Conservation (phyloP, 1,140 invertebrate genomes). For the Delia radicum region DNA sequence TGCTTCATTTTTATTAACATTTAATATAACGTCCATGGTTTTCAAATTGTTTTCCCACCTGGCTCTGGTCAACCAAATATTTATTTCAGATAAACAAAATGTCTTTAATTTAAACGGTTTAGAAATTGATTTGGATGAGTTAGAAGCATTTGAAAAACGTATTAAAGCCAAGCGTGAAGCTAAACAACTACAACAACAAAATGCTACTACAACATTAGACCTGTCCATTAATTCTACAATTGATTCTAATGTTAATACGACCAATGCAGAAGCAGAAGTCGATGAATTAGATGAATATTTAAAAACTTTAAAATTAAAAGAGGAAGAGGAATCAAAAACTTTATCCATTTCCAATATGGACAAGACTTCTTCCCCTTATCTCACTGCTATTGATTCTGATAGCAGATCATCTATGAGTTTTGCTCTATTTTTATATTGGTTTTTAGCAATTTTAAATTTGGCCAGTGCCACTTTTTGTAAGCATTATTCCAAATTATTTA, state of each 20-base stretch:
- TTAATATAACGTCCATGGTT: too few relatives aligned
- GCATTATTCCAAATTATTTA: slow-evolving; percentile 34
- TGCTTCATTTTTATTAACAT: too few relatives aligned
- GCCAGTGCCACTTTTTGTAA: slow-evolving; percentile 52
- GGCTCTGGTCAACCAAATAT: too few relatives aligned
- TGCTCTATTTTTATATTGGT: slow-evolving; percentile 52
- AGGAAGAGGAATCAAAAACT: background rate
- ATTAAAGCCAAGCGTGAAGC: slow-evolving; percentile 46
- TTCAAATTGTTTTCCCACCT: too few relatives aligned
- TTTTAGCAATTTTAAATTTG: slow-evolving; percentile 52
- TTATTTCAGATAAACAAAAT: slow-evolving; percentile 51
- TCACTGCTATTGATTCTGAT: background rate
- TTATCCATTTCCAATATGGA: background rate
- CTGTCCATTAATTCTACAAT: background rate
- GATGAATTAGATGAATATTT: slow-evolving; percentile 54
- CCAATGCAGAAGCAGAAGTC: slow-evolving; percentile 31
- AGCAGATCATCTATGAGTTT: slow-evolving; percentile 34
- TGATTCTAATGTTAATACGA: background rate
- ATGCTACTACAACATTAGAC: background rate
- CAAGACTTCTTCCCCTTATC: background rate
- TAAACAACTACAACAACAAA: slow-evolving; percentile 26
- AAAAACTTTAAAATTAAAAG: slow-evolving; percentile 47
- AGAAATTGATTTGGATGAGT: slow-evolving; percentile 56
- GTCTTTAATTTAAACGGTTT: slow-evolving; percentile 54
- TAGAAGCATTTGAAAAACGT: slow-evolving; percentile 49